Evolutionary conservation across 2,888 invertebrate genomes (phyloP).

Genomic region (Nomada goodeniana): DNA sequence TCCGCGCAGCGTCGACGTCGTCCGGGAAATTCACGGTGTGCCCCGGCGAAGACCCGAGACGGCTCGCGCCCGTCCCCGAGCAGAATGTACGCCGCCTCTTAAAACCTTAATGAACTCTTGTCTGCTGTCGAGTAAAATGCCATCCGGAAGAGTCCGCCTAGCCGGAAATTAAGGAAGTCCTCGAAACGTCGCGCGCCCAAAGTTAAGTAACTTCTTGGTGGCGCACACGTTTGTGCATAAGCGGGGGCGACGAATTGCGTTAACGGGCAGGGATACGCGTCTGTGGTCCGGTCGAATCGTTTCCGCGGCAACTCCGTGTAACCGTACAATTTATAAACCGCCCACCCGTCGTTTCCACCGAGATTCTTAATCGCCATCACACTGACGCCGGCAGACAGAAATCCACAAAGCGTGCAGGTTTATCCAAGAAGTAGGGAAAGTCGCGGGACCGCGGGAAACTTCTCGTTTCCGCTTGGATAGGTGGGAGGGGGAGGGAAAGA

Average conservation of each 20-base stretch:
- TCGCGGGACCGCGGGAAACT: background rate
- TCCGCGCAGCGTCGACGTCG: conserved; percentile 13
- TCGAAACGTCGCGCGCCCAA: conserved; percentile 69
- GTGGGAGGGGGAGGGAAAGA: background rate
- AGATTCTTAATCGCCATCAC: conserved; percentile 21
- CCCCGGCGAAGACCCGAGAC: conserved; percentile 3
- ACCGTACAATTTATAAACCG: conserved; percentile 25
- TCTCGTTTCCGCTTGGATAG: background rate
- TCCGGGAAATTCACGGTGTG: conserved; percentile 23
- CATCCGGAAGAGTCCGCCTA: conserved; percentile 68
- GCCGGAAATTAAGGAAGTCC: conserved; percentile 74
- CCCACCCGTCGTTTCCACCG: too few relatives aligned
- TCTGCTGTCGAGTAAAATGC: conserved; percentile 71
- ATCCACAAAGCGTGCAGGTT: background rate
- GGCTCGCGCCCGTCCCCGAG: conserved; percentile 33
- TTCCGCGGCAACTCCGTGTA: conserved; percentile 28
- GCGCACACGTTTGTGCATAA: conserved; percentile 44
- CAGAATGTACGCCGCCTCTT: conserved; percentile 60
- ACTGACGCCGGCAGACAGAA: background rate
- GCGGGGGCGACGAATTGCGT: conserved; percentile 20
- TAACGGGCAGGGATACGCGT: conserved; percentile 24
- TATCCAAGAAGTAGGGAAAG: background rate
- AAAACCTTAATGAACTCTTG: conserved; percentile 72
- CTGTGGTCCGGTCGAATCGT: conserved; percentile 34
- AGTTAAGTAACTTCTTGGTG: conserved; percentile 68